A percentile compares a stretch with the other conserved stretches of the same genome.
Evolutionary conservation across 2,113 vertebrate genomes (phyloP).

Genomic region (Catharus fuscescens): DNA sequence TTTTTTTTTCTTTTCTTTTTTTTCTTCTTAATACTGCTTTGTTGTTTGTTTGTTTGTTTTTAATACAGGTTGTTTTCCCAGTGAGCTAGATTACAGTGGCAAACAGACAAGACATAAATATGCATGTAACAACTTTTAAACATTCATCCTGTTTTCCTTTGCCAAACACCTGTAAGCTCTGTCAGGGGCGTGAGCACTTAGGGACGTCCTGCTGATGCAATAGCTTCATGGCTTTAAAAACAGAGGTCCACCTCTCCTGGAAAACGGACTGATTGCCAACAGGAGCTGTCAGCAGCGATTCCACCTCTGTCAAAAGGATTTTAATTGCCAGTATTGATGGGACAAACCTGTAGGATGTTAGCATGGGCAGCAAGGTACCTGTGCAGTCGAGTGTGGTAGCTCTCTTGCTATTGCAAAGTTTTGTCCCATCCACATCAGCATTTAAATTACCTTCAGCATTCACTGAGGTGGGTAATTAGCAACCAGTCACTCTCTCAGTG

Average conservation of each 20-base stretch:
- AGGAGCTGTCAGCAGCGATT: neutral
- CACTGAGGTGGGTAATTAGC: neutral
- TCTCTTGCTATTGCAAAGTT: conserved; percentile 15
- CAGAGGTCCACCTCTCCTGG: neutral
- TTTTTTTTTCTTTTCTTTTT: too few species aligned
- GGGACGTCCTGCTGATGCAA: conserved; percentile 25
- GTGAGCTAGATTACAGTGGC: neutral
- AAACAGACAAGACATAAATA: conserved; percentile 35
- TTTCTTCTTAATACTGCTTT: neutral
- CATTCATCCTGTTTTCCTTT: conserved; percentile 18
- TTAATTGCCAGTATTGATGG: conserved; percentile 16
- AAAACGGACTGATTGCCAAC: conserved; percentile 1
- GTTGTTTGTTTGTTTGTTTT: neutral
- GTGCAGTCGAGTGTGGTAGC: neutral
- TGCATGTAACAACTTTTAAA: conserved; percentile 30
- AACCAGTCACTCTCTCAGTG: neutral
- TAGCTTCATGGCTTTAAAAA: conserved; percentile 56
- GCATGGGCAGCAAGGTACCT: neutral
- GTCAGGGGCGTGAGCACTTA: conserved; percentile 20
- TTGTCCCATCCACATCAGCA: conserved; percentile 41
- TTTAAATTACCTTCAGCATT: conserved; percentile 18
- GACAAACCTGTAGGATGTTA: neutral
- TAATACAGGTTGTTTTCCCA: neutral
- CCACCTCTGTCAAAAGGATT: conserved; percentile 12
- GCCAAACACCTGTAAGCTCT: conserved; percentile 48